Evolutionary conservation across 1,140 invertebrate genomes (phyloP).

Genomic region (Triops longicaudatus): DNA sequence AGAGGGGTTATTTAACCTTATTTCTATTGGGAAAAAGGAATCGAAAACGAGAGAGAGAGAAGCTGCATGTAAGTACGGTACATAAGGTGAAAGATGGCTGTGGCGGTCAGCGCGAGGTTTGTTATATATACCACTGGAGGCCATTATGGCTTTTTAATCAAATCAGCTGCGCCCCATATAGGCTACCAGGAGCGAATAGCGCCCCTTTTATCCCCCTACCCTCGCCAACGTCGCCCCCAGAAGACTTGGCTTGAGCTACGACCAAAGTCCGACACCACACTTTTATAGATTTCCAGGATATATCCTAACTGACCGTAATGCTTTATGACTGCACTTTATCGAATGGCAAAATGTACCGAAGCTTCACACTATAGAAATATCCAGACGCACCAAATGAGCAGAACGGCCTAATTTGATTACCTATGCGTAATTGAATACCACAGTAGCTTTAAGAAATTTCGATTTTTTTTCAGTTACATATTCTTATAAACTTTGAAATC

Average conservation of each 20-base stretch:
- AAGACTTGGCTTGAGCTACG: not conserved
- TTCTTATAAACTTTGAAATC: too few species aligned
- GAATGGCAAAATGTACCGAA: not conserved
- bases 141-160: conserved; percentile 15
- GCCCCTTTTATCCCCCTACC: not conserved
- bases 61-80: not conserved
- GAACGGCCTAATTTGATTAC: too few species aligned
- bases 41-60: not conserved
- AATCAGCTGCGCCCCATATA: not conserved
- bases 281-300: not conserved
- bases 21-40: not conserved
- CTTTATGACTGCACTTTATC: not conserved
- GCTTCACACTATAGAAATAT: too few species aligned
- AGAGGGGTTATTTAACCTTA: conserved; percentile 8
- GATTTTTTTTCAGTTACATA: too few species aligned
- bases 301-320: not conserved
- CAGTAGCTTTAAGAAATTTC: too few species aligned
- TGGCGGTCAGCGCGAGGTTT: not conserved
- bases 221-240: not conserved
- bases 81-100: not conserved
- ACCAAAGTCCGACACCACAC: not conserved
- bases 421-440: too few species aligned
- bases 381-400: too few species aligned
- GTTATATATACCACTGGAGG: not conserved
- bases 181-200: not conserved